Percentiles rank a stretch among this genome's conserved stretches.
Conservation (phyloP, 2,113 vertebrate species). For the Brachionichthys hirsutus region DNA sequence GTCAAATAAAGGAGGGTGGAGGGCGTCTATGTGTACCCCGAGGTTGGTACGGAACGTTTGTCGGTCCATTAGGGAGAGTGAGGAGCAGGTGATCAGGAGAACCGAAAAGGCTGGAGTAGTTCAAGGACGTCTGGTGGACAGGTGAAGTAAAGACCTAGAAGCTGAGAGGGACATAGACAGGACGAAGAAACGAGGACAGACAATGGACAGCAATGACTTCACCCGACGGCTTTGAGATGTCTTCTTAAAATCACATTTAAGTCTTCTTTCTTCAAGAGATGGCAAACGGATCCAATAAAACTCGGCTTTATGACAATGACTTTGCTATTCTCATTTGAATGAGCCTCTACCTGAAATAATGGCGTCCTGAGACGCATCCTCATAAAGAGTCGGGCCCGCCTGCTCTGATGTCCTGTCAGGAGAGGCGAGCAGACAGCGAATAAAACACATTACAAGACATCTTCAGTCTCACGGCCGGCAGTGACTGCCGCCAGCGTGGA, state of each 20-base stretch:
- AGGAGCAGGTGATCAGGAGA: neutral
- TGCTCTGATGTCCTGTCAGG: conserved; percentile 54
- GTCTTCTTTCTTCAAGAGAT: conserved; percentile 26
- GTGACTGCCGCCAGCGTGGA: conserved; percentile 32
- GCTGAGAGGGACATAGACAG: neutral
- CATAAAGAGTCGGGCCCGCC: conserved; percentile 47
- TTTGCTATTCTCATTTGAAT: conserved; percentile 39
- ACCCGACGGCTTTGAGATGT: neutral
- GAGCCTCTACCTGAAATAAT: conserved; percentile 44
- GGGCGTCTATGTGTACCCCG: neutral
- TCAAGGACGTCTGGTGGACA: no score
- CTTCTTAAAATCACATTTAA: conserved; percentile 18
- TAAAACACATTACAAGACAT: conserved; percentile 59
- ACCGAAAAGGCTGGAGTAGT: neutral
- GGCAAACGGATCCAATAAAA: conserved; percentile 28
- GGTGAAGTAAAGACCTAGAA: neutral
- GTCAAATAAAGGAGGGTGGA: no score
- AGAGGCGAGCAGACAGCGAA: conserved; percentile 33
- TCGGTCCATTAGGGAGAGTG: neutral
- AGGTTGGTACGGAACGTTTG: neutral
- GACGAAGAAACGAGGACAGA: neutral
- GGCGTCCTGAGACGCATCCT: conserved; percentile 33
- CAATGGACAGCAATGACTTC: no score
- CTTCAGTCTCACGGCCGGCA: conserved; percentile 50
- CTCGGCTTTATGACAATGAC: conserved; percentile 28